A percentile compares a stretch with the other conserved stretches of the same genome.
Evolutionary conservation across 2,113 vertebrate species (phyloP).

Genomic region (Platycercus adscitus): DNA sequence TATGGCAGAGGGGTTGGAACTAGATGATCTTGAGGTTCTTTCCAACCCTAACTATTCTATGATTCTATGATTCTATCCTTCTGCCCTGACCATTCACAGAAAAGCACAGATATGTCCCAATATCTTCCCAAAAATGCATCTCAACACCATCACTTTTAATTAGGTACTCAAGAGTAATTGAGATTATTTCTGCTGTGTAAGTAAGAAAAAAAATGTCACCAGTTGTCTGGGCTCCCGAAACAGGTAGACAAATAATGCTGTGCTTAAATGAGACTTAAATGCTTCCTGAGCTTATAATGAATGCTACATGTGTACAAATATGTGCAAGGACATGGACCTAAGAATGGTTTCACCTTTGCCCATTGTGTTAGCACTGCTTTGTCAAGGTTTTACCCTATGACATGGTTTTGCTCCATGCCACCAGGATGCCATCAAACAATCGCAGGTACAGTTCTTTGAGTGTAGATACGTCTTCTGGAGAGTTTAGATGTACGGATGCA

Average conservation of each 20-base stretch:
- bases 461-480: not conserved
- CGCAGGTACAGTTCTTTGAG: not conserved
- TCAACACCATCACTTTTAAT: not conserved
- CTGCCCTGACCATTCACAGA: not conserved
- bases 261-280: not conserved
- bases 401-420: not conserved
- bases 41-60: too few species aligned
- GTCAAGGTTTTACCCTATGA: not conserved
- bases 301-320: not conserved
- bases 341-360: not conserved
- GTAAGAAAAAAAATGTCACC: not conserved
- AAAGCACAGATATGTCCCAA: not conserved
- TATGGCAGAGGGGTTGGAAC: too few species aligned
- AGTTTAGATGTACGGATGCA: not conserved
- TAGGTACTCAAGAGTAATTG: not conserved
- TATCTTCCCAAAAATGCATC: not conserved
- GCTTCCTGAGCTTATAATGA: fast-evolving
- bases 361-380: not conserved
- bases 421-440: not conserved
- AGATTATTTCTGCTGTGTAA: not conserved
- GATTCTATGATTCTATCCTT: not conserved
- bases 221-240: not conserved
- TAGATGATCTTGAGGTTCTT: too few species aligned
- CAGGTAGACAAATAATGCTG: not conserved
- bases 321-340: not conserved